phyloP scores from a whole-genome alignment of 2,888 invertebrate genomes.

The Euclidia mi region DNA sequence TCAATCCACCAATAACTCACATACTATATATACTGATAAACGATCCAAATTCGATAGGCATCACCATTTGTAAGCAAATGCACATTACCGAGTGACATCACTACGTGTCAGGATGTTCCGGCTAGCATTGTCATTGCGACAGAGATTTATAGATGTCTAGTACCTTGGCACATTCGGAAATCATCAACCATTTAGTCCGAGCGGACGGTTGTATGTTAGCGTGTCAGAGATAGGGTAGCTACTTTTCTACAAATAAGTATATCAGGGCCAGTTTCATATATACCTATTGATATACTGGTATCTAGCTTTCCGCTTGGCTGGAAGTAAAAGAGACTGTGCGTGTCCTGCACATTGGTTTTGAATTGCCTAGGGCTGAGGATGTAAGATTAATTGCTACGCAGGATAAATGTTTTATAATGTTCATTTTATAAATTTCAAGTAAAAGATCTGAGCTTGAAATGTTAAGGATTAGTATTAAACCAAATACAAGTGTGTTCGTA shows the following conservation, averaged over 20 bases:
- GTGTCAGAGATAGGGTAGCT: constrained; percentile 1
- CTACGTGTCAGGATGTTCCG: constrained; percentile 50
- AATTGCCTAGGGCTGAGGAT: no score
- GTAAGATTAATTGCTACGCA: no score
- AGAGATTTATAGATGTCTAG: constrained; percentile 45
- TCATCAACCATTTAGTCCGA: constrained; percentile 32
- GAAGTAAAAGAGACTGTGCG: no score
- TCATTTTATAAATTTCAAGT: no score
- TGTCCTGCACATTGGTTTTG: no score
- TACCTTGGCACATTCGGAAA: constrained; percentile 35
- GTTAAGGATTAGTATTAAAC: no score
- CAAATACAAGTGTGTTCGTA: no score
- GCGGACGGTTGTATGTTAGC: constrained; percentile 5
- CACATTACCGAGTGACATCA: constrained; percentile 43
- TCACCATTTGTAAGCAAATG: constrained; percentile 40
- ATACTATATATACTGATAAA: constrained; percentile 14
- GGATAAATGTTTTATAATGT: no score
- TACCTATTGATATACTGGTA: no score
- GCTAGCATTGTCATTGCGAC: constrained; percentile 45
- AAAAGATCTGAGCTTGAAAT: no score
- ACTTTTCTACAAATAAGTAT: neutral
- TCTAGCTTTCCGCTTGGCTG: no score
- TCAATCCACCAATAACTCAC: constrained; percentile 12
- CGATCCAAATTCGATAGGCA: constrained; percentile 14
- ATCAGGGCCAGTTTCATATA: no score